These are phyloP conservation scores for Acromyrmex charruanus DNA, from an alignment of 1,140 invertebrate species.

Conservation along the genomic window DNA sequence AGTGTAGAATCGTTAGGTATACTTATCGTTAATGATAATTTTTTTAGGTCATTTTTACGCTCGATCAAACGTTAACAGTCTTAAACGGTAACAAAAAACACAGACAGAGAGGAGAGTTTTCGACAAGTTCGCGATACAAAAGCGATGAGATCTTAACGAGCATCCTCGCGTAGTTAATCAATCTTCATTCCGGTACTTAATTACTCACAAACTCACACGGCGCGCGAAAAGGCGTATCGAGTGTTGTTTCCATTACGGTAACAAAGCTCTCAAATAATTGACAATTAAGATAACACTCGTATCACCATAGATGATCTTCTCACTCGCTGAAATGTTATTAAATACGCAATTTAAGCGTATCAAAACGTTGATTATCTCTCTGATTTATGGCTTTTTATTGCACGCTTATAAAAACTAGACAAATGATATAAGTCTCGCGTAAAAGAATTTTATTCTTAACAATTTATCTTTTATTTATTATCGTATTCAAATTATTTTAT, in stretches of 20 bases:
- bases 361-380: neutral
- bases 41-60: slow-evolving; percentile 24
- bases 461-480: neutral
- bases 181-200: slow-evolving; percentile 70
- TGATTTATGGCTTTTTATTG: slow-evolving; percentile 26
- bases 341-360: slow-evolving; percentile 16
- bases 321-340: slow-evolving; percentile 29
- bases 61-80: slow-evolving; percentile 25
- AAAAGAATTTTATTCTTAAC: slow-evolving; percentile 5
- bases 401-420: neutral
- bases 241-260: slow-evolving; percentile 34
- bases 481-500: neutral
- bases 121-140: slow-evolving; percentile 51
- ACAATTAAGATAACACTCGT: slow-evolving; percentile 55
- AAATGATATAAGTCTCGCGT: slow-evolving; percentile 11
- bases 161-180: slow-evolving; percentile 61
- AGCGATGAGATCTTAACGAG: slow-evolving; percentile 48
- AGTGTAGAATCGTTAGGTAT: neutral
- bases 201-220: slow-evolving; percentile 50
- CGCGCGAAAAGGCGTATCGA: slow-evolving; percentile 61
- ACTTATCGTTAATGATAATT: neutral
- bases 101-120: neutral
- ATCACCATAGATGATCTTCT: slow-evolving; percentile 26
- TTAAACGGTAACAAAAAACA: slow-evolving; percentile 20
- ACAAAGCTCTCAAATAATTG: slow-evolving; percentile 27